Evolutionary conservation across 1,140 invertebrate genomes (phyloP), one percentile per base, ranked within the genome.

Genomic region (Atta texana): DNA sequence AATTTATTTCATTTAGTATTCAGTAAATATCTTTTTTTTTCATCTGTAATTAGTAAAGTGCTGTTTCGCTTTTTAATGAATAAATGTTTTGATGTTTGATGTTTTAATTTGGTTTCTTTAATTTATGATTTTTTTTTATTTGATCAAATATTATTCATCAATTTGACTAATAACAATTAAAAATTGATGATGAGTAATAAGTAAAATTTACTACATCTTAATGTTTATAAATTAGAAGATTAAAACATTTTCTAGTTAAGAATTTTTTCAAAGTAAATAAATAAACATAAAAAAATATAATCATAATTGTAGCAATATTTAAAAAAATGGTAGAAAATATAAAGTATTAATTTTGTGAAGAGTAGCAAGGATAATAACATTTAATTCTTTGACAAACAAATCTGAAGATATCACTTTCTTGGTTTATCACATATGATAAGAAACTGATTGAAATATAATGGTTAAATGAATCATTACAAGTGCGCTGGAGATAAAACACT

Each of bases 361-460:
- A 39, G 8, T 4, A 59, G n/a, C 0, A 12, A 74, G 1, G 0
- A 24, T 7, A 24, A 14, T 59, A 21, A 64, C n/a, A n/a, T 49
- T 31, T 8, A 1, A 63, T 63, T 61, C 57, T 77, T 63, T 44
- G 3, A 21, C 49, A 18, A 53, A 68, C 21, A 69, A 81, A 55
- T 10, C 14, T 16, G n/a, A 10, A 55, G 51, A 69, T 16, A 68
- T 16, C 4, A 10, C 8, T 44, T 44, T 44, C 39, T 44, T 44
- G 2, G n/a, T n/a, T 71, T 71, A 81, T 57, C 31, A 44, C 8
- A 10, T 44, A 55, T 6, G 16, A 55, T 71, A 24, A 55, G 21
- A 49, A 44, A 5, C 10, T 31, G 12, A 81, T 80, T 80, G 28
- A 69, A 31, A 57, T 78, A 80, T 39, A 81, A 81, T 39, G 21